Evolutionary conservation across 2,888 invertebrate species (phyloP).

Genomic region (Campopleginae sp.): DNA sequence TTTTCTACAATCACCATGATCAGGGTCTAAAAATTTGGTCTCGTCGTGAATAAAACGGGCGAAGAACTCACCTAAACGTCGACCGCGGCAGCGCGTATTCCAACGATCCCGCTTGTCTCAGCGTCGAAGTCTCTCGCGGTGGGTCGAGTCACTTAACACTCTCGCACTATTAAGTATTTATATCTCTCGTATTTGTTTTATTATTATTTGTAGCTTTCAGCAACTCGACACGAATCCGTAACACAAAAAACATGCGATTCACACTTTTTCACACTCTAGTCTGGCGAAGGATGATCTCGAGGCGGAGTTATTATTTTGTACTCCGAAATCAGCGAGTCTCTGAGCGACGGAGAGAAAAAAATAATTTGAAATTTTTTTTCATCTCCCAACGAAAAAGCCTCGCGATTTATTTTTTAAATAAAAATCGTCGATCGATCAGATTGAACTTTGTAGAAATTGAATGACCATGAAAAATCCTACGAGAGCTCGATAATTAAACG

Average conservation of each 20-base stretch:
- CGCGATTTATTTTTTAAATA: background rate
- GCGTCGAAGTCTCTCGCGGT: slow-evolving; percentile 78
- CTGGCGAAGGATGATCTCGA: background rate
- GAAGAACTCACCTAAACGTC: slow-evolving; percentile 74
- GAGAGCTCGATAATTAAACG: background rate
- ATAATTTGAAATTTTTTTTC: background rate
- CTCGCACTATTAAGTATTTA: slow-evolving; percentile 71
- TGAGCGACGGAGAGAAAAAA: slow-evolving; percentile 25
- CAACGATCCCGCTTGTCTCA: slow-evolving; percentile 72
- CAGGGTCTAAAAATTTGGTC: background rate
- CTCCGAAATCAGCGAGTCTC: slow-evolving; percentile 11
- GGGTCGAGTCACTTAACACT: slow-evolving; percentile 76
- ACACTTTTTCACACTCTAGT: slow-evolving; percentile 17
- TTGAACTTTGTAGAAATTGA: background rate
- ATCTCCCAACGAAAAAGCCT: slow-evolving; percentile 16
- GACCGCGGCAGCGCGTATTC: slow-evolving; percentile 72
- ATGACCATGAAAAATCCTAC: background rate
- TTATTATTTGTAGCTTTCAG: slow-evolving; percentile 4
- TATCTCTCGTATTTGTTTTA: background rate
- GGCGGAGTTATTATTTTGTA: slow-evolving; percentile 1
- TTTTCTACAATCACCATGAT: background rate
- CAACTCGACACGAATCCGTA: slow-evolving; percentile 26
- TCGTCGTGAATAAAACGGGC: background rate
- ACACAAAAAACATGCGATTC: slow-evolving; percentile 34
- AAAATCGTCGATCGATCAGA: background rate